Base-by-base conservation (phyloP, 2,797 vertebrate genomes). In the Vultur gryphus region DNA sequence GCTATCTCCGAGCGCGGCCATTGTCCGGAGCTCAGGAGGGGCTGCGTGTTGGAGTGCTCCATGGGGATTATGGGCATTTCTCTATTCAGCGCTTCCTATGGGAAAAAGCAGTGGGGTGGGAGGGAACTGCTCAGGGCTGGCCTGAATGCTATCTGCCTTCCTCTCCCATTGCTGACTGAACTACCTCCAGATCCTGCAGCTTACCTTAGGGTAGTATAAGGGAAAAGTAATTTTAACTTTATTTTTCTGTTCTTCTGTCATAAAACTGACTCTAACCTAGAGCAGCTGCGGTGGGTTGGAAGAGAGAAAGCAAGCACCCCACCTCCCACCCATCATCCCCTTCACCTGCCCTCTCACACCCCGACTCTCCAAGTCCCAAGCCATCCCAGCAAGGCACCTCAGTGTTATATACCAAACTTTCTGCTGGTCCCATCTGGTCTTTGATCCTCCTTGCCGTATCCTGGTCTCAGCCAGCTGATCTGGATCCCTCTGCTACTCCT, bases 41-140 rank as follows among this genome's bases (percentile, higher is more conserved):
- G 96, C 96, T 96, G 91, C 1, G 11, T 78, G 69, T 87, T 78
- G 93, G 93, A 97, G 93, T 94, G 87, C 97, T 97, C 95, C 97
- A 62, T 91, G 97, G 97, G 97, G 97, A 97, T 96, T 97, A 96
- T 96, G 97, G 97, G 98, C 98, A 98, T 96, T 98, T 97, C 98
- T 98, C 93, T 93, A 91, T 98, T 97, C 97, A 97, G 95, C 81
- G 65, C 97, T 98, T 98, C 98, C 98, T 98, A 93, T 98, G 98
- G 98, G 98, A 98, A 97, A 96, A 98, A 97, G 87, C 95, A 59
- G 94, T 94, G 92, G 62, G 87, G 95, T 97, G 97, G 97, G 96
- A 97, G 96, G 89, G 90, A 92, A 91, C 95, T 18, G 82, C 91
- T 97, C 86, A 77, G 95, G 89, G 93, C 91, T 54, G 89, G 95